Percentiles rank a stretch among this genome's conserved stretches.
These are phyloP conservation scores for Plestiodon gilberti DNA, from an alignment of 2,113 vertebrate species.

Conservation along the genomic window DNA sequence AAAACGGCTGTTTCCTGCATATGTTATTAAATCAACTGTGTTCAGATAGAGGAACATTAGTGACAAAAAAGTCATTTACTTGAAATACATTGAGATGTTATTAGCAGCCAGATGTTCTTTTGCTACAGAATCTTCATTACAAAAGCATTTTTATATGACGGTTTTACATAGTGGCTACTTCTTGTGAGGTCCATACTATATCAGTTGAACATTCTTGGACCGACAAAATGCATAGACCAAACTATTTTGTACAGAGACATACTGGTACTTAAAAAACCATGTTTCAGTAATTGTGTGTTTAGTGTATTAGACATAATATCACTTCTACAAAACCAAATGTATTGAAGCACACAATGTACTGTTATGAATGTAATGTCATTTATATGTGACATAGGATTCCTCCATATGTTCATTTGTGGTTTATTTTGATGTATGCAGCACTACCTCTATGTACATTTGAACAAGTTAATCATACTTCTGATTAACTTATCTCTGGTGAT, in stretches of 20 bases:
- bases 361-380: background rate
- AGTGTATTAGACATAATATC: background rate
- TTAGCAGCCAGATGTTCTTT: no score
- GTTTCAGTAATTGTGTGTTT: background rate
- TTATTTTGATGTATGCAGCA: no score
- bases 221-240: no score
- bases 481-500: no score
- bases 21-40: background rate
- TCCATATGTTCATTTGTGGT: no score
- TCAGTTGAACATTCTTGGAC: background rate
- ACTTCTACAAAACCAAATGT: background rate
- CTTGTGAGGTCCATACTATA: background rate
- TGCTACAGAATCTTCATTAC: no score
- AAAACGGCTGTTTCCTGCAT: background rate
- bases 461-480: no score
- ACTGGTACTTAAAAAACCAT: background rate
- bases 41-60: background rate
- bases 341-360: background rate
- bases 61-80: background rate
- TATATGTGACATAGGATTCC: no score
- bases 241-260: background rate
- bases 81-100: no score
- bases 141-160: background rate
- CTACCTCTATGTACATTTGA: no score
- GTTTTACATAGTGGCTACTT: background rate